These are phyloP conservation scores for Trachops cirrhosus DNA, from an alignment of 2,797 vertebrate species.

Conservation along the genomic window DNA sequence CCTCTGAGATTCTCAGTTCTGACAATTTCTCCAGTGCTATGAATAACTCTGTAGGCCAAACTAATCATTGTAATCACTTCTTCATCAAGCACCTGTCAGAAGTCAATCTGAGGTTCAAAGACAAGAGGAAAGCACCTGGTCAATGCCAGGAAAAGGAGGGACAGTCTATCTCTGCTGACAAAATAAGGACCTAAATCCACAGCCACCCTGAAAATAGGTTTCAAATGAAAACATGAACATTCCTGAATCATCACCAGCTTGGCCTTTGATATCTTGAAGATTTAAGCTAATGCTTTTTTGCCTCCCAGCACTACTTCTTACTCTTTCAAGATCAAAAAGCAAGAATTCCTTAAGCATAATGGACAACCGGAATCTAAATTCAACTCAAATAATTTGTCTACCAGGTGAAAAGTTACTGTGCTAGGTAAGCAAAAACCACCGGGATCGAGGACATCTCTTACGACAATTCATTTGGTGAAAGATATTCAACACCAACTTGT, in stretches of 20 bases:
- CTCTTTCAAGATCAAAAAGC: conserved; percentile 59
- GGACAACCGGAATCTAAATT: conserved; percentile 44
- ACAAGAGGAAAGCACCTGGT: background rate
- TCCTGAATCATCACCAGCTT: rapidly evolving
- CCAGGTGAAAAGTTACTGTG: background rate
- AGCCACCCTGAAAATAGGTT: background rate
- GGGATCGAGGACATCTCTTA: background rate
- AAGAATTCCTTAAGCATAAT: background rate
- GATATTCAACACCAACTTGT: background rate
- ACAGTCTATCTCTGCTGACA: background rate
- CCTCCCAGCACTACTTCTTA: conserved; percentile 30
- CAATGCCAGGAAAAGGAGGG: background rate
- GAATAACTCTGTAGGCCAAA: background rate
- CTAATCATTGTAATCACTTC: background rate
- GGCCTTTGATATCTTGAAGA: background rate
- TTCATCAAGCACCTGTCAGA: conserved; percentile 42
- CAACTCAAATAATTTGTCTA: background rate
- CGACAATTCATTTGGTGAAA: background rate
- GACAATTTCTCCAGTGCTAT: background rate
- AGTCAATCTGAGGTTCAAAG: conserved; percentile 26
- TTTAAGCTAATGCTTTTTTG: conserved; percentile 5
- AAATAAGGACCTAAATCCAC: background rate
- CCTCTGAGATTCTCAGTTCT: background rate
- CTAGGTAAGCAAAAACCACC: background rate
- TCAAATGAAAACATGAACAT: background rate